Conservation (phyloP, 2,113 vertebrate species). For the Ictalurus furcatus region DNA sequence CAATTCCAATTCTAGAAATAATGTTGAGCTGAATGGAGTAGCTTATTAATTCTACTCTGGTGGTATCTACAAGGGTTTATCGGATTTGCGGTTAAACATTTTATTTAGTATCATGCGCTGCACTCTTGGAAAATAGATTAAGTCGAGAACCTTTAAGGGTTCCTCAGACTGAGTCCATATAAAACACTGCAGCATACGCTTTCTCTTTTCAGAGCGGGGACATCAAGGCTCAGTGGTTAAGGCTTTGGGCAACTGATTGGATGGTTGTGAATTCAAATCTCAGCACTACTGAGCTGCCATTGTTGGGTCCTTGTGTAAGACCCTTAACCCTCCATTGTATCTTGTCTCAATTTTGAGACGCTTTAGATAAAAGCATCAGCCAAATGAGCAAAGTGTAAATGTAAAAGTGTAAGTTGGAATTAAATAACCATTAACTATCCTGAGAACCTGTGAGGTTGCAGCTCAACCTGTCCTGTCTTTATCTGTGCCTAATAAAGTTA, state of each 20-base stretch:
- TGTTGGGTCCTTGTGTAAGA: neutral
- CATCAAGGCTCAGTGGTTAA: neutral
- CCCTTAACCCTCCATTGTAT: neutral
- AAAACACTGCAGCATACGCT: neutral
- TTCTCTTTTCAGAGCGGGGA: neutral
- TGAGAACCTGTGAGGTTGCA: neutral
- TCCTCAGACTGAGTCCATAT: neutral
- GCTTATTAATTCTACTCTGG: neutral
- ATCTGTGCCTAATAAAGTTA: conserved; percentile 3
- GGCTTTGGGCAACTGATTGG: neutral
- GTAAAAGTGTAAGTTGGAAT: neutral
- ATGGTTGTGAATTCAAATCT: neutral
- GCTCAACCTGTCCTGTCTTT: neutral
- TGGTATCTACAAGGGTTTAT: neutral
- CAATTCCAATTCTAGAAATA: neutral
- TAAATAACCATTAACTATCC: neutral
- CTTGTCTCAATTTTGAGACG: neutral
- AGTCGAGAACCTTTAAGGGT: neutral
- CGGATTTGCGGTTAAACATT: neutral
- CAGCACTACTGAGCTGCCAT: neutral
- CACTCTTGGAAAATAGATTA: neutral
- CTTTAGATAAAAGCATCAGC: neutral
- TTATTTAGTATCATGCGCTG: neutral
- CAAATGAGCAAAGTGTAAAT: neutral
- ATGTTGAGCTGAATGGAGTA: neutral